Base-by-base conservation (phyloP, 2,888 invertebrate species). In the Agonopterix arenella region DNA sequence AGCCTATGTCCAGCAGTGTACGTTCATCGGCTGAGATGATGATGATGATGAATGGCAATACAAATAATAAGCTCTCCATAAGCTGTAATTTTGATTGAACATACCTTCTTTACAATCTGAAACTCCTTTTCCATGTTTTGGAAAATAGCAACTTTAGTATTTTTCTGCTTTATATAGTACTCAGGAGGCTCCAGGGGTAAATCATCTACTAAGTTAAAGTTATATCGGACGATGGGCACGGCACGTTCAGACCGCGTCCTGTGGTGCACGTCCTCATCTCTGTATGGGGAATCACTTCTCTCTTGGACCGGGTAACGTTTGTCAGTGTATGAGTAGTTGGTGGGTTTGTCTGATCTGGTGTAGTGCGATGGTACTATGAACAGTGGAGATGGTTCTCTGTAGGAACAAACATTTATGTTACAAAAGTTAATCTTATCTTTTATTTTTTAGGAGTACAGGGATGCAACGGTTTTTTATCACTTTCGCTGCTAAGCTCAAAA, bases 331-430 rank as follows among this genome's bases (percentile, higher is more conserved):
- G 72, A 57, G 62, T 86, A 82, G 56, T 70, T 69, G 43, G 82
- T 78, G 7, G 90, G 85, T 13, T 89, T 91, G 68, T 96, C 97
- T 59, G 93, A 92, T 57, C 96, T 91, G 28, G 95, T 93, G 76
- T 96, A 97, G 40, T 92, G 88, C 13, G 93, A 85, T 11, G 97
- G 97, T n/a, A 94, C 91, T 41, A 96, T 84, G 65, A 94, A 93
- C 11, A 93, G 77, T 1, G 93, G 92, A 3, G 91, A 84, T 45
- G 76, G 70, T 52, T 73, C 55, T 36, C 85, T 86, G 57, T 11
- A 73, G 71, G 46, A 48, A 59, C 43, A 42, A 13, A 44, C 9
- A 43, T 18, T 40, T 40, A 3, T 40, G 5, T 40, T n/a, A 40
- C n/a, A 44, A 4, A 28, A 28, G 28, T 28, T 5, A 1, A 28